These are phyloP conservation scores for Apamea crenata DNA, from an alignment of 2,888 invertebrate species.

Conservation along the genomic window DNA sequence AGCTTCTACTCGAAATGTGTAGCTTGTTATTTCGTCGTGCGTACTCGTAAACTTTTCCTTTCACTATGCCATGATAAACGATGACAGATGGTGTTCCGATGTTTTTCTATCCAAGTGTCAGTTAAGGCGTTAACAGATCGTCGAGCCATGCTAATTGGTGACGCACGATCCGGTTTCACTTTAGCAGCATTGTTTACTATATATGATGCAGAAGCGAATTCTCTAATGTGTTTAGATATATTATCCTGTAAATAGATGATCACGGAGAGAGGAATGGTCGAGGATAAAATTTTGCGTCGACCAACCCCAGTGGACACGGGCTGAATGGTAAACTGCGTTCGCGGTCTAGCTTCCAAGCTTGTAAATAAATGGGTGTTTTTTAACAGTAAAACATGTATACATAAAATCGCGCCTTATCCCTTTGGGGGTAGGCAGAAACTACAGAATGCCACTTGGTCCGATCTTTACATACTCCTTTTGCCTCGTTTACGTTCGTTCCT, in stretches of 20 bases:
- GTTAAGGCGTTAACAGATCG: conserved; percentile 28
- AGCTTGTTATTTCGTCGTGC: too few relatives aligned
- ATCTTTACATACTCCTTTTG: too few relatives aligned
- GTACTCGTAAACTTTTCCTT: conserved; percentile 20
- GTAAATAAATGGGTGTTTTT: too few relatives aligned
- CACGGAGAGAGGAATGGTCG: background rate
- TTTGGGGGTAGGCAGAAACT: too few relatives aligned
- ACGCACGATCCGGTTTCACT: conserved; percentile 54
- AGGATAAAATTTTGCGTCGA: background rate
- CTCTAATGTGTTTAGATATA: background rate
- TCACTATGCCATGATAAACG: background rate
- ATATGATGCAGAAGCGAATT: conserved; percentile 1
- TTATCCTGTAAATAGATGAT: background rate
- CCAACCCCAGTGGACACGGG: background rate
- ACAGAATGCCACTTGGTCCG: too few relatives aligned
- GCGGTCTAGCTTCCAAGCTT: too few relatives aligned
- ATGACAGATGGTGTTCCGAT: background rate
- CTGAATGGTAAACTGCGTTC: too few relatives aligned
- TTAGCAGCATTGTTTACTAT: conserved; percentile 36
- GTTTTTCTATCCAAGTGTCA: conserved; percentile 29
- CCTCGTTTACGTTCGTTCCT: too few relatives aligned
- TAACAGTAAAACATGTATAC: too few relatives aligned
- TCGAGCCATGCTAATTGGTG: conserved; percentile 41
- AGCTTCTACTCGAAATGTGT: too few relatives aligned
- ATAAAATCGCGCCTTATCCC: too few relatives aligned